phyloP scores from a whole-genome alignment of 2,113 vertebrate species.

The Rhabdomys dilectus region DNA sequence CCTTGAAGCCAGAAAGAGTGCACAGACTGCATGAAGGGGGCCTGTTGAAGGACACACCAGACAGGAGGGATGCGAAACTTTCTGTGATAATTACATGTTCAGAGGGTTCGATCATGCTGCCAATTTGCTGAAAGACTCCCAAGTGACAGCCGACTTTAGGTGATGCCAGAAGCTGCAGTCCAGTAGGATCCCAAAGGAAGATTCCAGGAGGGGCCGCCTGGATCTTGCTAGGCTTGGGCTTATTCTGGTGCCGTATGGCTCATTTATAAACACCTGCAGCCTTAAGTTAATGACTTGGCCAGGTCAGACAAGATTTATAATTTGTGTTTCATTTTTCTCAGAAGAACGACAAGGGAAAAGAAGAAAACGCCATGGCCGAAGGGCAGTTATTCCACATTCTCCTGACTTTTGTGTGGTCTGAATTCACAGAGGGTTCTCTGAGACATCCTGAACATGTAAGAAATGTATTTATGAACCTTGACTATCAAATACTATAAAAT shows the following conservation, averaged over 20 bases:
- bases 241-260: neutral
- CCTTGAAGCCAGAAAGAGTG: neutral
- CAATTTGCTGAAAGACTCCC: neutral
- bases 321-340: neutral
- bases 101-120: neutral
- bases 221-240: neutral
- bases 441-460: neutral
- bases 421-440: neutral
- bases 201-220: neutral
- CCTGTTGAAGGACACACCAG: neutral
- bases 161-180: rapidly evolving
- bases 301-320: neutral
- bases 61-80: rapidly evolving
- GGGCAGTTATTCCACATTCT: neutral
- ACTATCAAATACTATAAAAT: neutral
- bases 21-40: neutral
- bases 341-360: neutral
- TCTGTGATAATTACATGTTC: neutral
- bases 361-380: neutral
- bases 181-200: neutral
- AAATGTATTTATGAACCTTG: neutral
- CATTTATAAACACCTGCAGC: neutral
- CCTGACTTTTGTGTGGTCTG: rapidly evolving
- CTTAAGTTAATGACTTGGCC: neutral
- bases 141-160: rapidly evolving